Evolutionary conservation across 2,797 vertebrate species (phyloP), one percentile per base, ranked within the genome.

Genomic region (Taenioides sp.): DNA sequence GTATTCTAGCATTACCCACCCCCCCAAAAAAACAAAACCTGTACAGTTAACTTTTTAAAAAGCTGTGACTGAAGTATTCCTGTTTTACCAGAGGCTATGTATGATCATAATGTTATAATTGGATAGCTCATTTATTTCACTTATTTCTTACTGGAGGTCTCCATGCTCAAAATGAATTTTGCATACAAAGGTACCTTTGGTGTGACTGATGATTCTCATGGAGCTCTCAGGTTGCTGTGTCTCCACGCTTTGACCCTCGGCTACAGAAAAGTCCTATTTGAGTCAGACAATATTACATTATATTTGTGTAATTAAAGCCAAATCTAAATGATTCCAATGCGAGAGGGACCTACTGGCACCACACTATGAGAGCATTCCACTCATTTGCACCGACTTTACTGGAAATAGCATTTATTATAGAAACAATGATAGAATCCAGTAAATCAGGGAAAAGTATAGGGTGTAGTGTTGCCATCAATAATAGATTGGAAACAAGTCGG

Each of bases 391-490:
- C 58, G 78, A 84, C 83, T 88, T 90, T 88, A 87, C 87, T 87
- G 88, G 90, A 92, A 91, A 91, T 88, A 72, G 84, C 83, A 76
- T 92, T 92, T 91, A 92, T 89, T 91, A 86, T 86, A 89, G 91
- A 87, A 90, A 91, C 87, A 89, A 89, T 91, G 89, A 87, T 89
- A 90, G 89, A 93, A 93, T 92, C 91, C 91, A 92, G 90, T 88
- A 92, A 91, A 92, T 91, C 88, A 92, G 86, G 89, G 87, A 87
- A 92, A 92, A 91, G 89, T 91, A 91, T 90, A 88, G 88, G 88
- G 90, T 91, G 87, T 92, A 89, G 86, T 89, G 91, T 91, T 89
- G 86, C 90, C 90, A 93, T 93, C 91, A 92, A 93, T 94, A 93
- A 94, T 94, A 91, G 88, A 94, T 93, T 90, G 88, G 89, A 89